Evolutionary conservation across 2,888 invertebrate species (phyloP), one percentile per base, ranked within the genome.

Genomic region (Monochamus alternatus): DNA sequence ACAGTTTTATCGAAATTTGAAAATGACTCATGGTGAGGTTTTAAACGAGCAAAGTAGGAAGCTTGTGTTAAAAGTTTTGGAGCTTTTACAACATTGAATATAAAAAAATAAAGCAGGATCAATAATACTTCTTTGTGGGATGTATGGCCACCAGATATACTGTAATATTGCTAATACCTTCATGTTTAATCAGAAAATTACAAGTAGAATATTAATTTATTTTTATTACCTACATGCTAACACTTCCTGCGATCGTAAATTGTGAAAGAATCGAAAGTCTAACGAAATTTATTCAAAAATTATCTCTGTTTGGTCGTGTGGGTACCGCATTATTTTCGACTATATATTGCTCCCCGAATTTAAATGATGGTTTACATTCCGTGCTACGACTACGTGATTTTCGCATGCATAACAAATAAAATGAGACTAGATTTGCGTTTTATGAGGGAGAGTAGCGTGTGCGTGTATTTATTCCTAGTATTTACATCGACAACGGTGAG

Each of bases 241-340:
- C 30, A 64, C 22, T 32, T 52, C n/a, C 30, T 2, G 7, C 52
- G 14, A 68, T 3, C 14, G 22, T n/a, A 12, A 5, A 22, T 68
- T 59, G 38, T 43, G 43, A 52, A 66, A 55, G 7, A 68, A 32
- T 38, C 58, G 68, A 68, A 55, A 68, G 55, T 47, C 5, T 10
- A 44, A 38, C 43, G 10, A 68, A 68, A 68, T 68, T 51, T 68
- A 68, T 68, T 68, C 68, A 68, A 68, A 68, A 68, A 68, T 58
- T 68, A 59, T 68, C 58, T 5, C 14, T 14, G n/a, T 22, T 64
- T 60, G 5, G 38, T 59, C n/a, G 58, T 68, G 68, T 31, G 68
- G 68, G 68, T 58, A 68, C 68, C 68, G 22, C 58, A 59, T 22
- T 68, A 58, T 68, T 68, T 68, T 44, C 38, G 30, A 58, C 8